Conservation (phyloP, 1,140 invertebrate genomes). For the Eriosoma lanigerum region DNA sequence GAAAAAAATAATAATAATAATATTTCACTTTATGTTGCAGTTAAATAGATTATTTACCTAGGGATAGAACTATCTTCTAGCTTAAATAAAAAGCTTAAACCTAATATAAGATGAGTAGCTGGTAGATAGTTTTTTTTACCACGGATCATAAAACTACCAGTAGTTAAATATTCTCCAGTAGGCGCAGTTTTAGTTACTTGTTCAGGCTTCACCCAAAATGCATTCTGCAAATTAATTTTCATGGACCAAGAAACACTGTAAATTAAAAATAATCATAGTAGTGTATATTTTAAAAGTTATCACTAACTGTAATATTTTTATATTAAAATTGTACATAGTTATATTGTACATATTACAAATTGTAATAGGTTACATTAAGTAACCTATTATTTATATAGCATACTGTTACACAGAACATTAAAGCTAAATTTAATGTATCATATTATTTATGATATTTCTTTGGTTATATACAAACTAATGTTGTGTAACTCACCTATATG, state of each 20-base stretch:
- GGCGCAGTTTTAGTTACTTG: constrained; percentile 99
- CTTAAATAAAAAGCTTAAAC: constrained; percentile 90
- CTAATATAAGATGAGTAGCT: constrained; percentile 86
- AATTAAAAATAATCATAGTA: constrained; percentile 52
- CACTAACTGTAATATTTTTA: no score
- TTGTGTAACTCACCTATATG: constrained; percentile 72
- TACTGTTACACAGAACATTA: no score
- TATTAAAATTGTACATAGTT: no score
- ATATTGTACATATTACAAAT: no score
- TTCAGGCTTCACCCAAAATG: constrained; percentile 94
- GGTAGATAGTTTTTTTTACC: constrained; percentile 98
- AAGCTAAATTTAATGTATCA: no score
- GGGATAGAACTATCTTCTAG: constrained; percentile 71
- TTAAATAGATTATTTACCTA: constrained; percentile 52
- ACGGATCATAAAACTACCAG: constrained; percentile 97
- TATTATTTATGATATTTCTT: no score
- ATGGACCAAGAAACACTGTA: constrained; percentile 92
- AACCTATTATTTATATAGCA: no score
- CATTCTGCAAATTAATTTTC: constrained; percentile 83
- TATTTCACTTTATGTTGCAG: not conserved
- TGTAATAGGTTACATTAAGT: no score
- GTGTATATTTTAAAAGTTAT: no score
- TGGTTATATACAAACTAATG: no score
- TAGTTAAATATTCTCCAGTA: constrained; percentile 92
- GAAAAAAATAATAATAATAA: no score